Percentiles rank a stretch among this genome's conserved stretches.
Conservation (phyloP, 2,797 vertebrate species). For the Glossophaga mutica region DNA sequence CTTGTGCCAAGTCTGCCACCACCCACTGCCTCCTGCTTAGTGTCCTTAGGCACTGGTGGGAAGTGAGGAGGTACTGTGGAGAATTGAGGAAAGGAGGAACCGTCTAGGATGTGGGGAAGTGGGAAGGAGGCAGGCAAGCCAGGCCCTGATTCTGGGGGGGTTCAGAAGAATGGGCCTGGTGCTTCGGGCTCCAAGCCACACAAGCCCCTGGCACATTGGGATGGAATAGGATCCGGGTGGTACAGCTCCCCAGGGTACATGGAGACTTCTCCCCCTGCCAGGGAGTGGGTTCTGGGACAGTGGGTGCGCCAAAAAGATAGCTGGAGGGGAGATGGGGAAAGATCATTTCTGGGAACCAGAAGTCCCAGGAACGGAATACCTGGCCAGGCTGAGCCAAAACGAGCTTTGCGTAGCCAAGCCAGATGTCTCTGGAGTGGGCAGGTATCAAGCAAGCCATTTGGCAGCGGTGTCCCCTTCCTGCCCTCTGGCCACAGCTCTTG, state of each 20-base stretch:
- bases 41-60: slow-evolving; percentile 30
- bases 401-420: neutral
- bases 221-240: neutral
- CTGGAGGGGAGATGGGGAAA: neutral
- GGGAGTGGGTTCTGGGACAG: neutral
- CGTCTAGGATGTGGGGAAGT: neutral
- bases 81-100: neutral
- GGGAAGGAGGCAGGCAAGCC: neutral
- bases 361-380: neutral
- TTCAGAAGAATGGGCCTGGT: neutral
- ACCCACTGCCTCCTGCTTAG: slow-evolving; percentile 44
- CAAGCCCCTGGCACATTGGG: neutral
- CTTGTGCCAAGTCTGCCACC: neutral
- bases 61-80: neutral
- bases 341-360: neutral
- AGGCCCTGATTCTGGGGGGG: neutral
- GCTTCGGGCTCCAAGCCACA: neutral
- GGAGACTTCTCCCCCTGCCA: neutral
- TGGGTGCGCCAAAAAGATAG: neutral
- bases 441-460: neutral
- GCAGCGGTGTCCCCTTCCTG: neutral
- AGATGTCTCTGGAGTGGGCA: neutral
- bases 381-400: neutral
- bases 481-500: neutral
- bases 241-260: neutral